Conservation (phyloP, 2,888 invertebrate genomes). For the Anagyrus pseudococci region DNA sequence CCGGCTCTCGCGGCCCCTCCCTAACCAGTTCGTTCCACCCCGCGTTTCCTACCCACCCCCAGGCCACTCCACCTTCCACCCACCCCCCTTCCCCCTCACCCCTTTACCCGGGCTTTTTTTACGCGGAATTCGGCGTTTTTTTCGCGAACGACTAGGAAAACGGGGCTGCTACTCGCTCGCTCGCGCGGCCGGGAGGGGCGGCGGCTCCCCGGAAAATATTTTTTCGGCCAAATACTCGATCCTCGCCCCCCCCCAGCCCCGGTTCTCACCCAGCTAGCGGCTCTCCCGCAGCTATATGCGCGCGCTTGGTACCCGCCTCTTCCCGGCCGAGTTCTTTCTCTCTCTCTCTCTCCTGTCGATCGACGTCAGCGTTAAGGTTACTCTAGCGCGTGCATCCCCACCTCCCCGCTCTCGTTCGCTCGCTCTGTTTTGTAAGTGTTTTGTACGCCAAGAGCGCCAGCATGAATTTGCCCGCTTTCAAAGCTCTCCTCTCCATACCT, state of each 20-base stretch:
- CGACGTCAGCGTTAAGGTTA: constrained; percentile 22
- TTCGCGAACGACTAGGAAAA: constrained; percentile 32
- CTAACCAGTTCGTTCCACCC: background rate
- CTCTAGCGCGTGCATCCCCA: no score
- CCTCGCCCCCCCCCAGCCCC: no score
- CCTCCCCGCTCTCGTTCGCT: constrained; percentile 6
- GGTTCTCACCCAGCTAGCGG: background rate
- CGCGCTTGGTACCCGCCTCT: background rate
- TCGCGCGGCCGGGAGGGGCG: constrained; percentile 1
- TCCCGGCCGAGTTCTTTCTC: background rate
- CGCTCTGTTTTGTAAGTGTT: constrained; percentile 23
- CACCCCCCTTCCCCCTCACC: constrained; percentile 10
- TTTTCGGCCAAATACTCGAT: constrained; percentile 17
- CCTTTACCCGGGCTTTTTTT: constrained; percentile 17
- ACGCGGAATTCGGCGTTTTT: constrained; percentile 39
- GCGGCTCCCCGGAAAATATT: constrained; percentile 30
- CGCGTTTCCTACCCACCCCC: no score
- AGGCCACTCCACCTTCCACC: no score
- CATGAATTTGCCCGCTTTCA: no score
- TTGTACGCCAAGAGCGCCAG: no score
- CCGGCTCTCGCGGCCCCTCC: constrained; percentile 5
- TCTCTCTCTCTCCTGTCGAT: constrained; percentile 9
- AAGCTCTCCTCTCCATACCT: no score
- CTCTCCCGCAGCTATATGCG: background rate
- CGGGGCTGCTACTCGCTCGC: constrained; percentile 10